These are phyloP conservation scores for Anguilla megastoma DNA, from an alignment of 2,797 vertebrate genomes.

Conservation along the genomic window DNA sequence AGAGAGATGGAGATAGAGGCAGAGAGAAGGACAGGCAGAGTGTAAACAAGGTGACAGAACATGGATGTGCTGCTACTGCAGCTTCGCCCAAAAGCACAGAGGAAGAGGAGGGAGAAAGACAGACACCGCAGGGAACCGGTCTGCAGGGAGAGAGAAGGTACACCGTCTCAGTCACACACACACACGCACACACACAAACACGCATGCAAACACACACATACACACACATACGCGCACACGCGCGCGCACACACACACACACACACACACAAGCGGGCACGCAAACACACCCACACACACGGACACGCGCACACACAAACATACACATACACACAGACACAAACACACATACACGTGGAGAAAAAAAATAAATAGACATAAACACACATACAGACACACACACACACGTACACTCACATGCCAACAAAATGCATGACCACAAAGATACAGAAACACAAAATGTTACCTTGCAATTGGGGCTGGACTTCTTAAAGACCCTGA, in stretches of 20 bases:
- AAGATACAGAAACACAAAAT: neutral
- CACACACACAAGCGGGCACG: neutral
- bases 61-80: neutral
- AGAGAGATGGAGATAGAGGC: neutral
- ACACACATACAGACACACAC: neutral
- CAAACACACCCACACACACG: neutral
- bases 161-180: neutral
- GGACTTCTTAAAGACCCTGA: conserved; percentile 74
- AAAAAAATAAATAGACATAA: neutral
- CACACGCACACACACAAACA: conserved; percentile 18
- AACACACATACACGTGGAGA: neutral
- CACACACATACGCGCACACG: neutral
- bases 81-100: conserved; percentile 15
- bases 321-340: neutral
- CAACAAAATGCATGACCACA: neutral
- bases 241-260: neutral
- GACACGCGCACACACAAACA: too few relatives aligned
- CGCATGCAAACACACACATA: conserved; percentile 8
- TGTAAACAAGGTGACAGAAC: neutral
- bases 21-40: conserved; percentile 2
- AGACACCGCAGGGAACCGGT: conserved; percentile 15
- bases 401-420: neutral
- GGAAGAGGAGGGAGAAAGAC: conserved; percentile 15
- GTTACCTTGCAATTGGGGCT: conserved; percentile 71
- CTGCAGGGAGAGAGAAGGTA: conserved; percentile 16